Conservation (phyloP, 2,888 invertebrate genomes). For the Eulithis prunata region DNA sequence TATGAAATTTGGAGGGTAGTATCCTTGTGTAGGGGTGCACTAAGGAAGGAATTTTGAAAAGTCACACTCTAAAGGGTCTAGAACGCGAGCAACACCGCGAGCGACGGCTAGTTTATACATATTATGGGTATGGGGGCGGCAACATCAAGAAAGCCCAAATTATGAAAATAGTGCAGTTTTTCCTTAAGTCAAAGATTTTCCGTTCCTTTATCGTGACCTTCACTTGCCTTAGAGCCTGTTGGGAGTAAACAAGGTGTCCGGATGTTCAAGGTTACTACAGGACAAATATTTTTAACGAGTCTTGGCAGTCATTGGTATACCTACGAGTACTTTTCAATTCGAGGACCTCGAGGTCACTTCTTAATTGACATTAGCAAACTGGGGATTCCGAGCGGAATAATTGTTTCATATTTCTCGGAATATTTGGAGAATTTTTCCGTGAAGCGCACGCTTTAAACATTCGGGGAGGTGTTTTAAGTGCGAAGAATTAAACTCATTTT, state of each 20-base stretch:
- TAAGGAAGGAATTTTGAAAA: too few species aligned
- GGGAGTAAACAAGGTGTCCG: slow-evolving; percentile 48
- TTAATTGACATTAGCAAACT: slow-evolving; percentile 4
- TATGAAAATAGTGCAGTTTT: slow-evolving; percentile 15
- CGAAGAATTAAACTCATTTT: background rate
- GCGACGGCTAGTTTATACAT: too few species aligned
- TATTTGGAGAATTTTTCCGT: background rate
- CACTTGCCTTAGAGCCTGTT: slow-evolving; percentile 25
- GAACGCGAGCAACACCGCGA: too few species aligned
- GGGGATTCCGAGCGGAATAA: background rate
- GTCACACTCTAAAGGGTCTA: too few species aligned
- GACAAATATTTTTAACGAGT: slow-evolving; percentile 16
- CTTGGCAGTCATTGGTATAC: slow-evolving; percentile 2
- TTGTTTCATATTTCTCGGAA: background rate
- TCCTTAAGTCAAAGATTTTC: slow-evolving; percentile 37
- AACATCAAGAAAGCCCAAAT: too few species aligned
- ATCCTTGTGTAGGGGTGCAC: too few species aligned
- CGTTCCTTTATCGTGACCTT: slow-evolving; percentile 43
- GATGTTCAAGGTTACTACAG: slow-evolving; percentile 46
- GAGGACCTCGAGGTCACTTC: slow-evolving; percentile 9
- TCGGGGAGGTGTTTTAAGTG: background rate
- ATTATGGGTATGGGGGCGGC: too few species aligned
- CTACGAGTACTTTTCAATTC: background rate
- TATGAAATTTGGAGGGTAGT: too few species aligned
- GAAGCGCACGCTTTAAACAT: background rate